Evolutionary conservation across 2,888 invertebrate species (phyloP), one percentile per base, ranked within the genome.

Genomic region (Eupithecia dodoneata): DNA sequence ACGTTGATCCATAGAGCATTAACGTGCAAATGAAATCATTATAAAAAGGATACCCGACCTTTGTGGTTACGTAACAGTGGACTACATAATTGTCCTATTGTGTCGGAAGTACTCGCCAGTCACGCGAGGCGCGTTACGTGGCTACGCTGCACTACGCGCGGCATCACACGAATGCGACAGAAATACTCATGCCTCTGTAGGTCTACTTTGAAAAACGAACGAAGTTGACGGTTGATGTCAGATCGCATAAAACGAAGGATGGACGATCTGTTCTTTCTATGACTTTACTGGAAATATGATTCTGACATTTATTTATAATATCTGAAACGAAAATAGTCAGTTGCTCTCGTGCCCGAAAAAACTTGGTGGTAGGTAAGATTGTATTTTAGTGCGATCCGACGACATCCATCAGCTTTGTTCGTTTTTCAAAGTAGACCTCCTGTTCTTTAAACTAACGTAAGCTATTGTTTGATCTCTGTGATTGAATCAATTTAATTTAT

Each of bases 11-110:
- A 81, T 83, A 81, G 82, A 84, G 81, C 82, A 86, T 87, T 86
- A 86, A 86, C 79, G 85, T 87, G 86, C 87, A 87, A 90, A 90
- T 91, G 78, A 86, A 89, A 87, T 87, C 83, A 86, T 87, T 87
- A 87, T 84, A 82, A 83, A 85, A 83, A 84, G 84, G 84, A 88
- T 88, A 87, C 82, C 81, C 84, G 83, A 84, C 82, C 83, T 84
- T 84, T 83, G 83, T 83, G 80, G 85, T 86, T 85, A 82, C 82
- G 84, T 87, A 84, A 87, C 84, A 84, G 84, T 85, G 85, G 83
- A 84, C 82, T 81, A 82, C 84, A 78, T 81, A 81, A 81, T 83
- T 79, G 81, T 80, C 76, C 83, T 75, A 88, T 90, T 90, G 86
- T 88, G 82, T 81, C 71, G 80, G 79, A 86, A 83, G 47, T 84